phyloP scores from a whole-genome alignment of 53 echinoderm and acorn worm species.

The Luidia sarsii region DNA sequence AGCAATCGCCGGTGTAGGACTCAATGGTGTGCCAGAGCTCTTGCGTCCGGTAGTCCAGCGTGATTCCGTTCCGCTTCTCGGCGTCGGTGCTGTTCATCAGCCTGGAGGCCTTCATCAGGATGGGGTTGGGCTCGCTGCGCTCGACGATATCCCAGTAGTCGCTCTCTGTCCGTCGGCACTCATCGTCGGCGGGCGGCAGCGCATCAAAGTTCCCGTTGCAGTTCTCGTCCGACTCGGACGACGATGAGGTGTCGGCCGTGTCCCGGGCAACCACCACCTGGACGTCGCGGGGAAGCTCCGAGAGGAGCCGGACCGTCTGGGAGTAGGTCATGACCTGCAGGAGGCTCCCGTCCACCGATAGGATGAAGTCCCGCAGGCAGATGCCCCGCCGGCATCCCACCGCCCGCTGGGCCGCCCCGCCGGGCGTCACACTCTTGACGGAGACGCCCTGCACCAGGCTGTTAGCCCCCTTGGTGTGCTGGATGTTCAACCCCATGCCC shows the following conservation, averaged over 20 bases:
- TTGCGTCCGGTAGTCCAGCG: conserved; percentile 41
- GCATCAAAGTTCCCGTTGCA: not conserved
- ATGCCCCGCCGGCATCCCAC: conserved; percentile 58
- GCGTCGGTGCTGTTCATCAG: conserved; percentile 50
- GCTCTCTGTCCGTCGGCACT: not conserved
- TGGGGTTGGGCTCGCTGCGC: conserved; percentile 14
- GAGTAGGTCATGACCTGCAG: conserved; percentile 74
- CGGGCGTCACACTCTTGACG: conserved; percentile 71
- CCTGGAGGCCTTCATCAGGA: conserved; percentile 36
- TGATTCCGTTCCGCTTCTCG: conserved; percentile 48
- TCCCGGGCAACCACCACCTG: conserved; percentile 77
- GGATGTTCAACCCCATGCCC: conserved; percentile 95
- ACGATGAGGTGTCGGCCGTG: conserved; percentile 17
- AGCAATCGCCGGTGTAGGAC: not conserved
- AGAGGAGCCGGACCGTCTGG: conserved; percentile 75
- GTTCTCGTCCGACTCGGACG: conserved; percentile 11
- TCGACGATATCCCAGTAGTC: conserved; percentile 43
- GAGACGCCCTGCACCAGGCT: conserved; percentile 81
- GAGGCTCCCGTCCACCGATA: conserved; percentile 69
- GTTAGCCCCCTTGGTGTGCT: conserved; percentile 77
- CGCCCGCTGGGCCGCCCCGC: conserved; percentile 85
- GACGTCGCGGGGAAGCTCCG: conserved; percentile 74
- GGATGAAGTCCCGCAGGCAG: conserved; percentile 72
- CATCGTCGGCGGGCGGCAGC: not conserved
- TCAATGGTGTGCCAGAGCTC: conserved; percentile 58